Percentiles rank a stretch among this genome's conserved stretches.
These are phyloP conservation scores for Plotosus lineatus DNA, from an alignment of 2,113 vertebrate genomes.

Conservation along the genomic window DNA sequence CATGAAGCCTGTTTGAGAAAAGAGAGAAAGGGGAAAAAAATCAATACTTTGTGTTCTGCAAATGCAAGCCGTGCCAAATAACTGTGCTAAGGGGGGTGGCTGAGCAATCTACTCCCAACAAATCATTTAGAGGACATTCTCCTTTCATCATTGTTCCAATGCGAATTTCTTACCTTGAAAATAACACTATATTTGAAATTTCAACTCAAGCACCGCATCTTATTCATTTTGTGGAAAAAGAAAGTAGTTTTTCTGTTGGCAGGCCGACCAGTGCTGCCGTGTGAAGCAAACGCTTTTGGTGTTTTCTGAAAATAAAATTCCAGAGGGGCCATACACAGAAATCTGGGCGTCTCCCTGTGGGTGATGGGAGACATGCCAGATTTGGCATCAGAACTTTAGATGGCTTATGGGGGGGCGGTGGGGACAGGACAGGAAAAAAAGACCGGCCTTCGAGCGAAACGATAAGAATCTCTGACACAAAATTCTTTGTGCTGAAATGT, in stretches of 20 bases:
- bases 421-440: background rate
- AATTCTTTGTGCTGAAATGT: background rate
- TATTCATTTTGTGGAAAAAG: background rate
- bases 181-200: constrained; percentile 34
- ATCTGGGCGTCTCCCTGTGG: background rate
- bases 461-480: background rate
- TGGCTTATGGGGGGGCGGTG: too few species aligned
- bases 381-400: constrained; percentile 1
- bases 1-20: constrained; percentile 28
- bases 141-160: constrained; percentile 66
- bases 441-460: background rate
- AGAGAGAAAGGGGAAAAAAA: constrained; percentile 60
- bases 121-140: constrained; percentile 74
- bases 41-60: constrained; percentile 79
- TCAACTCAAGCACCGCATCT: constrained; percentile 29
- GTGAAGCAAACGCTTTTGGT: background rate
- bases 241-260: background rate
- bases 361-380: background rate
- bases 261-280: background rate
- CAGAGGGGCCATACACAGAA: background rate
- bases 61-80: constrained; percentile 80
- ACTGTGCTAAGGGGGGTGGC: constrained; percentile 75
- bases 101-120: constrained; percentile 74
- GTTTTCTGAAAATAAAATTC: constrained; percentile 20
- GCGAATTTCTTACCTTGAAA: constrained; percentile 50